A percentile compares a stretch with the other conserved stretches of the same genome.
These are phyloP conservation scores for Rhinolophus sinicus DNA, from an alignment of 2,113 vertebrate species.

Conservation along the genomic window DNA sequence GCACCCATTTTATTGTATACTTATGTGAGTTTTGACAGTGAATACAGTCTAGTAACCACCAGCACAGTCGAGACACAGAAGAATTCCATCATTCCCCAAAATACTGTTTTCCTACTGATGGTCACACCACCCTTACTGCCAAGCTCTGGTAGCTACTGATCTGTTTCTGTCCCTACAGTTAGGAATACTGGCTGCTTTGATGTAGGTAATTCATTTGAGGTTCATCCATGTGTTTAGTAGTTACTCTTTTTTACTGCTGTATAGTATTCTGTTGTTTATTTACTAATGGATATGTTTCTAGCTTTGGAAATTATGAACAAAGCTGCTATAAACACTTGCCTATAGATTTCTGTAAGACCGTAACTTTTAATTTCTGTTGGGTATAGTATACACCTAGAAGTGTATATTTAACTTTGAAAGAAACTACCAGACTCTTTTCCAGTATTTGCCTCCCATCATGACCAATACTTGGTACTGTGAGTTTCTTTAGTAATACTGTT, in stretches of 20 bases:
- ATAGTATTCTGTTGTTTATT: neutral
- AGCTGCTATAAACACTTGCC: neutral
- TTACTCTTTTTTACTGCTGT: neutral
- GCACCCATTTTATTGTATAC: neutral
- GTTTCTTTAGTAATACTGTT: neutral
- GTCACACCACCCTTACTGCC: neutral
- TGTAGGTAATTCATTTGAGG: neutral
- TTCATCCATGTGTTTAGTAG: neutral
- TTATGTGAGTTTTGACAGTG: neutral
- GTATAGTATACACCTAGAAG: neutral
- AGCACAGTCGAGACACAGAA: neutral
- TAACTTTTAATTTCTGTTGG: neutral
- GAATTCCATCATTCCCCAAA: neutral
- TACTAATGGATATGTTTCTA: neutral
- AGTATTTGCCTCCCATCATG: neutral
- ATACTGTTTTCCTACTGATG: neutral
- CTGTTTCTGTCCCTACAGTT: neutral
- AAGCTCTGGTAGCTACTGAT: neutral
- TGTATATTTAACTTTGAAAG: neutral
- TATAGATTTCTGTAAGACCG: neutral
- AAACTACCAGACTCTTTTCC: neutral
- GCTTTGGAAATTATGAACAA: neutral
- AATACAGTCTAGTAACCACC: neutral
- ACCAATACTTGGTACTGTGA: neutral
- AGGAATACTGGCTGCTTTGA: neutral